Conservation (phyloP, 1,140 invertebrate species). For the Lepeophtheirus salmonis region DNA sequence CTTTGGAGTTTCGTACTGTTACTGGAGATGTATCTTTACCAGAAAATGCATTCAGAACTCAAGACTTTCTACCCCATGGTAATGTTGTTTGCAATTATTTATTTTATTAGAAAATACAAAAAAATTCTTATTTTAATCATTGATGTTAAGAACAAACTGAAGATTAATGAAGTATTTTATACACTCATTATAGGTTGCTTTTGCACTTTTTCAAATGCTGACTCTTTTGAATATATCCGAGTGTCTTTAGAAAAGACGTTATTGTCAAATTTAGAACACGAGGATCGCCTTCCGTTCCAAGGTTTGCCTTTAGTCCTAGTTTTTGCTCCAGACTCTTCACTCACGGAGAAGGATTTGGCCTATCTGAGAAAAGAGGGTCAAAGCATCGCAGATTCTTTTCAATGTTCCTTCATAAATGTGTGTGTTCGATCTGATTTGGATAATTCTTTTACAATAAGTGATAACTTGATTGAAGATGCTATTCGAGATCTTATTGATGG, state of each 20-base stretch:
- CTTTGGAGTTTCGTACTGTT: constrained; percentile 52
- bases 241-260: constrained; percentile 77
- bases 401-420: constrained; percentile 69
- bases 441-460: constrained; percentile 25
- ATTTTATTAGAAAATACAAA: too few species aligned
- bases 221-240: constrained; percentile 66
- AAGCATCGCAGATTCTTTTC: constrained; percentile 35
- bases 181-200: constrained; percentile 43
- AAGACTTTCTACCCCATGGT: constrained; percentile 56
- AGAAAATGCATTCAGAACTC: constrained; percentile 50
- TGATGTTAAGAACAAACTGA: too few species aligned
- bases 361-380: constrained; percentile 38
- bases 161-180: too few species aligned
- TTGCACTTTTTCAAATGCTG: constrained; percentile 63
- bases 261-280: constrained; percentile 69
- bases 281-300: constrained; percentile 56
- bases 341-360: constrained; percentile 59
- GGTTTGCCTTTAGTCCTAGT: constrained; percentile 74
- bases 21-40: constrained; percentile 61
- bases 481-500: constrained; percentile 50
- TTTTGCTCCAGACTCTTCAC: constrained; percentile 60
- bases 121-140: neutral
- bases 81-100: too few species aligned
- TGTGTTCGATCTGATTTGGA: constrained; percentile 21
- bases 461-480: constrained; percentile 48